These are phyloP conservation scores for Macropodus opercularis DNA, from an alignment of 2,797 vertebrate species.

Conservation along the genomic window DNA sequence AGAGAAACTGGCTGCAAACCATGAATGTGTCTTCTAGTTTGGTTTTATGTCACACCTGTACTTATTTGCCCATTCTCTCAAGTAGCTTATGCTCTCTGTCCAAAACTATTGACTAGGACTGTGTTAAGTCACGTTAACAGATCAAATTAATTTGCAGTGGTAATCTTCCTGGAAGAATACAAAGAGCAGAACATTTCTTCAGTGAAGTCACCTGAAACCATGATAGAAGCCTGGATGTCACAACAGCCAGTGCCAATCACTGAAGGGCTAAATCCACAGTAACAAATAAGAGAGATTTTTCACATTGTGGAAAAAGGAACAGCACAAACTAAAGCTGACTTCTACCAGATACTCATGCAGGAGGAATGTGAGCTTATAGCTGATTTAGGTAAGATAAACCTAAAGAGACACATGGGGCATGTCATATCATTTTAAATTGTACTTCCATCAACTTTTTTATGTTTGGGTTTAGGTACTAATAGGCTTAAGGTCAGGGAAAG, in stretches of 20 bases:
- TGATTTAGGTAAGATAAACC: conserved; percentile 44
- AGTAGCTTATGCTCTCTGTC: too few species aligned
- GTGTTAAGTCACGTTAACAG: too few species aligned
- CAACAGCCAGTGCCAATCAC: conserved; percentile 41
- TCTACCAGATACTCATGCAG: conserved; percentile 52
- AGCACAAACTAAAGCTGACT: conserved; percentile 38
- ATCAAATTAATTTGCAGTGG: conserved; percentile 30
- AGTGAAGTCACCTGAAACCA: conserved; percentile 24
- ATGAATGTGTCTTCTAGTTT: too few species aligned
- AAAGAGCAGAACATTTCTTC: conserved; percentile 52
- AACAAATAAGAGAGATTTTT: conserved; percentile 60
- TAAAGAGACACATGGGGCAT: too few species aligned
- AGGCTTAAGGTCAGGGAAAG: too few species aligned
- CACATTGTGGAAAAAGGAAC: conserved; percentile 40
- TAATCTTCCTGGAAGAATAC: conserved; percentile 56
- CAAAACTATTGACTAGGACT: too few species aligned
- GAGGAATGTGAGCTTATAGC: conserved; percentile 49
- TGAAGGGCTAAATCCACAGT: conserved; percentile 33
- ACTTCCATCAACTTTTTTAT: too few species aligned
- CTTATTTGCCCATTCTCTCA: too few species aligned
- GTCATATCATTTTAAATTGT: too few species aligned
- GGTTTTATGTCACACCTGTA: too few species aligned
- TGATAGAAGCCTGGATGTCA: conserved; percentile 51
- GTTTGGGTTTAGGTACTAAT: too few species aligned
- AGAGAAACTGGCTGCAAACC: too few species aligned